phyloP scores from a whole-genome alignment of 2,888 invertebrate species.

The Calliphora vomitoria region DNA sequence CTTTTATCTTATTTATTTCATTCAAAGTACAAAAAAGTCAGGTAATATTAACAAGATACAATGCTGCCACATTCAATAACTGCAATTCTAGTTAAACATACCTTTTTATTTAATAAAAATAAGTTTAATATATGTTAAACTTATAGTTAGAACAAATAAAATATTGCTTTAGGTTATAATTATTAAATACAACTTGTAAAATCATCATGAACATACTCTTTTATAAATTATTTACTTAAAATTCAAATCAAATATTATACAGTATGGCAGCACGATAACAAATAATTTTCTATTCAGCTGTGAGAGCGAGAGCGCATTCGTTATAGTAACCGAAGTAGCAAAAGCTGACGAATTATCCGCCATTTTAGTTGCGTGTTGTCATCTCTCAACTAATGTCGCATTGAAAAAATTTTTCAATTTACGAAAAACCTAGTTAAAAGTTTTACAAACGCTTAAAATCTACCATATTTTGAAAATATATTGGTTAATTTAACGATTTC shows the following conservation, averaged over 20 bases:
- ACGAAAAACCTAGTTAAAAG: constrained; percentile 76
- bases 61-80: not conserved
- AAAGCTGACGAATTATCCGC: constrained; percentile 76
- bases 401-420: constrained; percentile 76
- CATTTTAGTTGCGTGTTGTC: constrained; percentile 83
- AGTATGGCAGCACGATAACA: not conserved
- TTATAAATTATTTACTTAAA: too few relatives aligned
- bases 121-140: too few relatives aligned
- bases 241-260: not conserved
- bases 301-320: not conserved
- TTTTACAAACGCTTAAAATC: constrained; percentile 77
- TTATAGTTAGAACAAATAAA: too few relatives aligned
- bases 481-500: constrained; percentile 75
- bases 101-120: too few relatives aligned
- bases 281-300: constrained; percentile 6
- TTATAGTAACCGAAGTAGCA: constrained; percentile 25
- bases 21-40: too few relatives aligned
- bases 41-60: too few relatives aligned
- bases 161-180: too few relatives aligned
- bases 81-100: not conserved
- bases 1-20: too few relatives aligned
- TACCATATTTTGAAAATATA: constrained; percentile 77
- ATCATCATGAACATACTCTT: too few relatives aligned
- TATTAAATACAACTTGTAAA: too few relatives aligned
- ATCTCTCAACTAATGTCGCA: constrained; percentile 77